A percentile compares a stretch with the other conserved stretches of the same genome.
phyloP scores from a whole-genome alignment of 2,797 vertebrate genomes.

The Lacerta bilineata region DNA sequence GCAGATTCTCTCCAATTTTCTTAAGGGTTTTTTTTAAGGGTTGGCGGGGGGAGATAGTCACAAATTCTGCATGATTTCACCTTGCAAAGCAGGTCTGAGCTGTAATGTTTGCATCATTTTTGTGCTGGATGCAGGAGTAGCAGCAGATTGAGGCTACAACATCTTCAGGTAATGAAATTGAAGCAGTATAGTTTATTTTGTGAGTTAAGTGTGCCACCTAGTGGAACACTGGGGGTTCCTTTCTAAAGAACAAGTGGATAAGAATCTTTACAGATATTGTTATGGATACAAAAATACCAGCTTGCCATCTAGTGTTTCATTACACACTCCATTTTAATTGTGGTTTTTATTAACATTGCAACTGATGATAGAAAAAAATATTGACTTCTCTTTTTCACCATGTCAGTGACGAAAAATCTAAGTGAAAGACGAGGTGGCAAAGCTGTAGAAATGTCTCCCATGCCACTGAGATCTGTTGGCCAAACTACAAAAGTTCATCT shows the following conservation, averaged over 20 bases:
- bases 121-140: not conserved
- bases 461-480: conserved; percentile 87
- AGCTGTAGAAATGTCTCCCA: conserved; percentile 92
- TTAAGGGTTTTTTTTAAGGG: not conserved
- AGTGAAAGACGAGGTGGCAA: conserved; percentile 89
- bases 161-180: conserved; percentile 7
- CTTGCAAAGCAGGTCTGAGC: not conserved
- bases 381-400: conserved; percentile 42
- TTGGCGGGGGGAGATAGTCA: not conserved
- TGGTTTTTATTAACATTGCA: not conserved
- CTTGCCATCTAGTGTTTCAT: not conserved
- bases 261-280: not conserved
- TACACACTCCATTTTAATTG: not conserved
- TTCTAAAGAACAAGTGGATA: fast-evolving
- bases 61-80: not conserved
- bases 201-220: conserved; percentile 69
- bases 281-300: not conserved
- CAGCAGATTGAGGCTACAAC: not conserved
- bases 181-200: not conserved
- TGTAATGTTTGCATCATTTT: not conserved
- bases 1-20: not conserved
- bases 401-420: conserved; percentile 93
- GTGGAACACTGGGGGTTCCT: conserved; percentile 43
- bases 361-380: conserved; percentile 28
- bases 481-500: conserved; percentile 84